phyloP scores from a whole-genome alignment of 2,888 invertebrate species.

The Campoplex nolae region DNA sequence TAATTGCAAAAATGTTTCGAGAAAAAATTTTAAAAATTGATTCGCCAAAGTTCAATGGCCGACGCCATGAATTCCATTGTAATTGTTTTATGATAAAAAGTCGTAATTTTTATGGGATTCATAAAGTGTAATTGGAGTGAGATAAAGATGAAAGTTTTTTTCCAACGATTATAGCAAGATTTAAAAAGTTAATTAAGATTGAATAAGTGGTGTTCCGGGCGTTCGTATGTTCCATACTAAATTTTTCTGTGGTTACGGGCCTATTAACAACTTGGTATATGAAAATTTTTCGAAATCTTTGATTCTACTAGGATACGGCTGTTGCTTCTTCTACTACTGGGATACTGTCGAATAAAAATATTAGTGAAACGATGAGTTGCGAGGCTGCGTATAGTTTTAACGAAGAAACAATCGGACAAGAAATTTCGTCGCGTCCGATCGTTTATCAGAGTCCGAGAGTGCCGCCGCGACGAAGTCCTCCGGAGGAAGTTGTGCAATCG shows the following conservation, averaged over 20 bases:
- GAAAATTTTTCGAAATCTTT: conserved; percentile 75
- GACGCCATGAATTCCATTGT: not conserved
- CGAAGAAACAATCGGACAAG: conserved; percentile 61
- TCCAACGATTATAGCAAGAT: not conserved
- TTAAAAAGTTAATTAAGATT: not conserved
- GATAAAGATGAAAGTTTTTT: not conserved
- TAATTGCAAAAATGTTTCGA: too few species aligned
- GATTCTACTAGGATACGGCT: conserved; percentile 83
- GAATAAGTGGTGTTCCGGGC: not conserved
- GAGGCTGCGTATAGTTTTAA: conserved; percentile 73
- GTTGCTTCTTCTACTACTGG: conserved; percentile 79
- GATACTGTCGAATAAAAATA: conserved; percentile 81
- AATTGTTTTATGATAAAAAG: not conserved
- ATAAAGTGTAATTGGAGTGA: not conserved
- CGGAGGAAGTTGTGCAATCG: conserved; percentile 67
- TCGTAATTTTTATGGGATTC: not conserved
- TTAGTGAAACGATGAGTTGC: conserved; percentile 75
- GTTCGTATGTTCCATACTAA: not conserved
- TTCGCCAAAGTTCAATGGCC: too few species aligned
- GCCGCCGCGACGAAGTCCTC: conserved; percentile 78
- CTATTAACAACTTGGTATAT: conserved; percentile 59
- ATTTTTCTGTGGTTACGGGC: conserved; percentile 74
- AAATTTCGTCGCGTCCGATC: conserved; percentile 74
- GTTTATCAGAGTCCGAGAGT: conserved; percentile 81
- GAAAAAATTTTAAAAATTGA: too few species aligned